Percentiles rank a stretch among this genome's conserved stretches.
phyloP scores from a whole-genome alignment of 2,888 invertebrate genomes.

The Corythucha ciliata region DNA sequence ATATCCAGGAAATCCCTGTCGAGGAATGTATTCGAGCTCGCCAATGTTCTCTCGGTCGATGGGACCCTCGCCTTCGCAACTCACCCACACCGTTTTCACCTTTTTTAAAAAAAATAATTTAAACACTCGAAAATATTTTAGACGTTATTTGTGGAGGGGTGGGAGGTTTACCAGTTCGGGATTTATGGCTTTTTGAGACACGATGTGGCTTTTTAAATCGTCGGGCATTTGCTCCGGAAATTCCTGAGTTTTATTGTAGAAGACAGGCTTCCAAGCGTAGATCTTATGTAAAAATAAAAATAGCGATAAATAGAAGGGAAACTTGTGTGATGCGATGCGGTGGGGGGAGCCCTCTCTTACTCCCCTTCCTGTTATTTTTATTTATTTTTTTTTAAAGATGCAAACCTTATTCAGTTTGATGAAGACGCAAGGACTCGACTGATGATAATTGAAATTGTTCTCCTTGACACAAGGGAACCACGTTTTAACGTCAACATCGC shows the following conservation, averaged over 20 bases:
- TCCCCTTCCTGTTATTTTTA: background rate
- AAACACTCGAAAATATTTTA: too few species aligned
- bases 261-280: conserved; percentile 78
- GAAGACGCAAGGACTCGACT: conserved; percentile 86
- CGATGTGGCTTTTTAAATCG: conserved; percentile 59
- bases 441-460: conserved; percentile 80
- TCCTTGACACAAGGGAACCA: conserved; percentile 74
- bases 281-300: too few species aligned
- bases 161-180: conserved; percentile 29
- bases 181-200: conserved; percentile 41
- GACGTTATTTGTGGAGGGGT: background rate
- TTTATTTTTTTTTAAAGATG: background rate
- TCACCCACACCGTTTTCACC: conserved; percentile 74
- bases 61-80: conserved; percentile 90
- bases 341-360: background rate
- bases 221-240: conserved; percentile 67
- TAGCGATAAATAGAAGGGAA: too few species aligned
- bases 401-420: conserved; percentile 80
- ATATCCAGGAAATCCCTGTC: conserved; percentile 70
- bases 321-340: background rate
- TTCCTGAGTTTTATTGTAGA: conserved; percentile 59
- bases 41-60: conserved; percentile 90
- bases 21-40: conserved; percentile 69
- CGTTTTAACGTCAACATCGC: conserved; percentile 72
- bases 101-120: too few species aligned